Base-by-base conservation (phyloP, 2,888 invertebrate species). In the Pammene fasciana region DNA sequence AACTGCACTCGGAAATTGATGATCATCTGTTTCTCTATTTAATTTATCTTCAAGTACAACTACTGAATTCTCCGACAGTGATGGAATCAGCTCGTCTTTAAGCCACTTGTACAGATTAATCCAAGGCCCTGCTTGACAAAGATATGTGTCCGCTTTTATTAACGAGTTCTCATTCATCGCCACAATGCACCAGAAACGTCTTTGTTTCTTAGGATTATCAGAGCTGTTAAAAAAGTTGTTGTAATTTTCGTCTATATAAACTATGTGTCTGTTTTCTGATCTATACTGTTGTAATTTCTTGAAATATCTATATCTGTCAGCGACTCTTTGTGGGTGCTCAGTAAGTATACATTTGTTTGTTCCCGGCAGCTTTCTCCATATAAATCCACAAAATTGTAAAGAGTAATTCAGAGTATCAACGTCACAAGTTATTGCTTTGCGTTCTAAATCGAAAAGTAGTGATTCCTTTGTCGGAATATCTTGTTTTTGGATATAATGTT, bases 291-390 rank as follows among this genome's bases (percentile, higher is more conserved):
- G n/a, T 13, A 68, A 13, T 9, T 56, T 56, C 14, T 57, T 64
- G 8, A 64, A 68, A 16, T 64, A 68, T 16, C 18, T 43, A 3
- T 57, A 43, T 34, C 68, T 68, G 1, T 68, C 64, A 4, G 36
- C 9, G n/a, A 64, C 45, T 52, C 64, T 64, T 45, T 64, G 50
- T 0, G 68, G 68, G 34, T 64, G 56, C 26, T 68, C 68, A n/a
- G 10, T 52, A 3, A 68, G 16, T n/a, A 68, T 45, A 13, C n/a
- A 11, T 14, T 64, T 56, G 8, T 64, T 52, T 1, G 64, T 57
- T 7, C 18, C n/a, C 0, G 68, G 68, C 0, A 68, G 14, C 13
- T 1, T 50, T 13, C 41, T 50, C 64, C 62, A 68, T 10, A 64
- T 50, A 26, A 68, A 68, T 11, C 68, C 68, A 8, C 14, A 18